Evolutionary conservation across 2,113 vertebrate species (phyloP).

Genomic region (Brachionichthys hirsutus): DNA sequence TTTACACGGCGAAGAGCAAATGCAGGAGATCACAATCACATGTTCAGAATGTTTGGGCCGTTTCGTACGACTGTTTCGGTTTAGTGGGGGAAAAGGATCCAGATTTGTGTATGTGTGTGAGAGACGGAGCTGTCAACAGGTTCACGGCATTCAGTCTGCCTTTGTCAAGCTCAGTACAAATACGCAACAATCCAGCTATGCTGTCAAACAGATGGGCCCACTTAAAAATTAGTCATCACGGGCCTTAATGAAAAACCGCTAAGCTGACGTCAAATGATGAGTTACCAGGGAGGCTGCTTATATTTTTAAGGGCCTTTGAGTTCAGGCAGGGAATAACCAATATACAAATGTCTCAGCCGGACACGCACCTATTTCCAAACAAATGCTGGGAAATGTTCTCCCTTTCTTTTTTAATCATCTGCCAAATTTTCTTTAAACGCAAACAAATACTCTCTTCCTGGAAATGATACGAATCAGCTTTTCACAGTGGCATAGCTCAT

Average conservation of each 20-base stretch:
- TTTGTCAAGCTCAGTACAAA: slow-evolving; percentile 33
- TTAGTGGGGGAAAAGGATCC: slow-evolving; percentile 18
- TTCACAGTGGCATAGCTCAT: slow-evolving; percentile 19
- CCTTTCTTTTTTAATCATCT: slow-evolving; percentile 29
- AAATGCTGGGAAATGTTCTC: slow-evolving; percentile 18
- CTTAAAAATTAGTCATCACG: slow-evolving; percentile 35
- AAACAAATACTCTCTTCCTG: slow-evolving; percentile 11
- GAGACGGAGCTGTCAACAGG: slow-evolving; percentile 34
- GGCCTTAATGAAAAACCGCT: slow-evolving; percentile 26
- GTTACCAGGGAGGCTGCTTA: slow-evolving; percentile 47
- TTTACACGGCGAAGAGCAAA: slow-evolving; percentile 34
- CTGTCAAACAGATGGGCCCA: slow-evolving; percentile 46
- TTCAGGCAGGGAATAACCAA: slow-evolving; percentile 47
- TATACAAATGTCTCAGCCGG: slow-evolving; percentile 60
- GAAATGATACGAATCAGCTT: slow-evolving; percentile 18
- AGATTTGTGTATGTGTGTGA: slow-evolving; percentile 22
- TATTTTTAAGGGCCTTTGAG: slow-evolving; percentile 25
- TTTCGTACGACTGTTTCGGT: slow-evolving; percentile 49
- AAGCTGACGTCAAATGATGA: slow-evolving; percentile 39
- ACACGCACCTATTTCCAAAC: slow-evolving; percentile 43
- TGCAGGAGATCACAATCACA: slow-evolving; percentile 46
- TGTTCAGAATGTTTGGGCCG: slow-evolving; percentile 45
- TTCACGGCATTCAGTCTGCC: slow-evolving; percentile 17
- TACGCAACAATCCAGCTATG: slow-evolving; percentile 2
- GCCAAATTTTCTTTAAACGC: slow-evolving; percentile 18